These are phyloP conservation scores for Manis crassicaudata DNA, from an alignment of 2,797 vertebrate genomes.

Conservation along the genomic window DNA sequence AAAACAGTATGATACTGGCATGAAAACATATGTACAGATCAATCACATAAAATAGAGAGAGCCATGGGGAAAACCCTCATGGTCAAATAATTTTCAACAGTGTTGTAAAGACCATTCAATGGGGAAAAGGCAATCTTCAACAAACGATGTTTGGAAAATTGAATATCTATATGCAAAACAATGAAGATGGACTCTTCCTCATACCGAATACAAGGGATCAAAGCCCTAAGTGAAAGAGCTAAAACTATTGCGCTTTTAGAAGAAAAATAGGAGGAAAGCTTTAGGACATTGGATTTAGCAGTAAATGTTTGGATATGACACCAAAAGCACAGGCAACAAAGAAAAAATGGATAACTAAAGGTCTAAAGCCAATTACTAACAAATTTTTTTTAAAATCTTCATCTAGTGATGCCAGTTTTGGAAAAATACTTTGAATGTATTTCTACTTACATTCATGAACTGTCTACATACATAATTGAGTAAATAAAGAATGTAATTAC, in stretches of 20 bases:
- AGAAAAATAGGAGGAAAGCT: neutral
- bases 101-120: neutral
- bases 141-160: neutral
- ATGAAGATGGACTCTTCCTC: neutral
- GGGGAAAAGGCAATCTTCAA: neutral
- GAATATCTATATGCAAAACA: neutral
- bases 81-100: neutral
- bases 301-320: neutral
- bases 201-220: neutral
- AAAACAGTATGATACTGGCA: neutral
- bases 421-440: neutral
- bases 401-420: slow-evolving; percentile 5
- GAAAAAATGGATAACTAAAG: neutral
- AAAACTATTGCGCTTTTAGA: neutral
- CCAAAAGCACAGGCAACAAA: neutral
- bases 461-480: slow-evolving; percentile 4
- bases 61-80: neutral
- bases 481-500: slow-evolving; percentile 4
- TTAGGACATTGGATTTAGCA: neutral
- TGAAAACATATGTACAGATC: neutral
- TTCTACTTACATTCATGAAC: neutral
- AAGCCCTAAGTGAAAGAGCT: neutral
- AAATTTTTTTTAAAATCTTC: neutral
- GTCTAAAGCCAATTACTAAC: neutral
- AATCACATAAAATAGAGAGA: neutral